Percentiles rank a stretch among this genome's conserved stretches.
phyloP scores from a whole-genome alignment of 1,140 invertebrate species.

The Euwallacea fornicatus region DNA sequence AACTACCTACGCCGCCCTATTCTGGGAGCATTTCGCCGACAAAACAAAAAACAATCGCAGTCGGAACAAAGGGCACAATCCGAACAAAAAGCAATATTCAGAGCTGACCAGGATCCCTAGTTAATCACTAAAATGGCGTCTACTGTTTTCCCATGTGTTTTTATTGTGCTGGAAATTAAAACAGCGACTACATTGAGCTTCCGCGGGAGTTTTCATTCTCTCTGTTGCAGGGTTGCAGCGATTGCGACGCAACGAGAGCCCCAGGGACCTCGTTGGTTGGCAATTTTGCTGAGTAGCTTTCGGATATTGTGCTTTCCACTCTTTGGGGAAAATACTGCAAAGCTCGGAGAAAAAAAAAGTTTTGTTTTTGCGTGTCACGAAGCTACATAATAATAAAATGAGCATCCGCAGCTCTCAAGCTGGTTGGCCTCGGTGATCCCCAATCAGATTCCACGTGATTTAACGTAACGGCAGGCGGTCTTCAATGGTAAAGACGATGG shows the following conservation, averaged over 20 bases:
- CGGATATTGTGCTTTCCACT: background rate
- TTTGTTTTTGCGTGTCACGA: background rate
- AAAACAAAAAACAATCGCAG: slow-evolving; percentile 51
- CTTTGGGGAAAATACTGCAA: background rate
- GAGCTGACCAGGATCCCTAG: slow-evolving; percentile 52
- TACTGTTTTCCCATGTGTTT: slow-evolving; percentile 57
- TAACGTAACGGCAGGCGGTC: background rate
- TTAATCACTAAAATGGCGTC: slow-evolving; percentile 56
- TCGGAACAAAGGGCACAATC: slow-evolving; percentile 52
- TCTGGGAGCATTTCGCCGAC: slow-evolving; percentile 23
- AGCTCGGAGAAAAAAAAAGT: background rate
- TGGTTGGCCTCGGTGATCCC: slow-evolving; percentile 1
- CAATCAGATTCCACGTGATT: background rate
- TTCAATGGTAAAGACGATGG: background rate
- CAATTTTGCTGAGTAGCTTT: slow-evolving; percentile 17
- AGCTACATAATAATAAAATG: background rate
- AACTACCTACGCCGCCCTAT: slow-evolving; percentile 45
- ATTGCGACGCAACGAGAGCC: background rate
- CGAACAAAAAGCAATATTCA: slow-evolving; percentile 53
- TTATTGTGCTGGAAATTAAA: slow-evolving; percentile 57
- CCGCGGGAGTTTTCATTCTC: slow-evolving; percentile 36
- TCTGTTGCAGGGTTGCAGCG: background rate
- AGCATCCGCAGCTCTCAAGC: background rate
- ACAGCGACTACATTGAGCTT: slow-evolving; percentile 52
- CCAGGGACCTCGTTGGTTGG: slow-evolving; percentile 8